Conservation (phyloP, 1,140 invertebrate species). For the Dermatophagoides farinae region DNA sequence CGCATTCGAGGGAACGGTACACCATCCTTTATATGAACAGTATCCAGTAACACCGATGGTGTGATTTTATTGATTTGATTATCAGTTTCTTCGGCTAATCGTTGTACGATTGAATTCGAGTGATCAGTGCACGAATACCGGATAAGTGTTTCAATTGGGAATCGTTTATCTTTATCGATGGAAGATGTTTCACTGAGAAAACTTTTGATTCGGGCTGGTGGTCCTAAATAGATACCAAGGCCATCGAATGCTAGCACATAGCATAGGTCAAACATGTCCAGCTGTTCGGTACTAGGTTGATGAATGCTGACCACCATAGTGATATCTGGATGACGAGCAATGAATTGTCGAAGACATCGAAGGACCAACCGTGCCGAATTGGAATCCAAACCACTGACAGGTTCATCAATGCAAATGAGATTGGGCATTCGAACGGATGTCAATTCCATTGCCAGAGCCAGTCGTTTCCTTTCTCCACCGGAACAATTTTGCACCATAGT, state of each 20-base stretch:
- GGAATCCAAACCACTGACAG: constrained; percentile 29
- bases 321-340: background rate
- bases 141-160: background rate
- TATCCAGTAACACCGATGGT: background rate
- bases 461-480: background rate
- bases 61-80: background rate
- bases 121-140: background rate
- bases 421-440: background rate
- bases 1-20: background rate
- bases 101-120: background rate
- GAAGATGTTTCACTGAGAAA: background rate
- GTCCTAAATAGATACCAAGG: background rate
- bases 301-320: background rate
- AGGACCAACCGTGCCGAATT: background rate
- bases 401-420: constrained; percentile 22
- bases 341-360: background rate
- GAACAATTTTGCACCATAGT: constrained; percentile 48
- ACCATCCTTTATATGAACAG: background rate
- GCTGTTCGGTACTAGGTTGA: background rate
- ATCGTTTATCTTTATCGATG: background rate
- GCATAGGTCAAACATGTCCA: background rate
- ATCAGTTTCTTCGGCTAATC: background rate
- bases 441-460: background rate
- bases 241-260: constrained; percentile 2
- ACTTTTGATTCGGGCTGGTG: background rate